phyloP scores from a whole-genome alignment of 2,113 vertebrate genomes.

The Clarias magur region DNA sequence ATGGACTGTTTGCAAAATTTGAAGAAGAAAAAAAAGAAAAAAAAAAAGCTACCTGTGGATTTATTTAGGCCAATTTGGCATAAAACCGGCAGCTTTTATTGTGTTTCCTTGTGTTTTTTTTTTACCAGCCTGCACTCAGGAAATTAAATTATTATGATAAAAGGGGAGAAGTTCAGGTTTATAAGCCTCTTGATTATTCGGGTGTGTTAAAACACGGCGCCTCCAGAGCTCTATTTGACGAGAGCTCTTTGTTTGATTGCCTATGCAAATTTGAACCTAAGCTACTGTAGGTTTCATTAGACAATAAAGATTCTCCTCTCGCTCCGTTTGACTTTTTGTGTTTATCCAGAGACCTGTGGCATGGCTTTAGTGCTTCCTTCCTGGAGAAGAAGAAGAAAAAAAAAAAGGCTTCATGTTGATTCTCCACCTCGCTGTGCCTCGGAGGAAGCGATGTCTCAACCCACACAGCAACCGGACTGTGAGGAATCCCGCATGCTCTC shows the following conservation, averaged over 20 bases:
- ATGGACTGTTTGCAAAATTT: neutral
- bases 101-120: neutral
- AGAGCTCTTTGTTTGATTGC: neutral
- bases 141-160: neutral
- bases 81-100: neutral
- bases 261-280: neutral
- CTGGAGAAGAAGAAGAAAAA: neutral
- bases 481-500: slow-evolving; percentile 40
- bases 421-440: slow-evolving; percentile 40
- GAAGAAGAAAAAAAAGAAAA: neutral
- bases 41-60: neutral
- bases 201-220: neutral
- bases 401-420: neutral
- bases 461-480: slow-evolving; percentile 39
- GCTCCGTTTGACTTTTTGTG: neutral
- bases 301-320: neutral
- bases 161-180: neutral
- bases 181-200: neutral
- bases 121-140: neutral
- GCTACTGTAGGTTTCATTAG: neutral
- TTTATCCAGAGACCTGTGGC: neutral
- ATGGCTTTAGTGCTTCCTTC: neutral
- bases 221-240: neutral
- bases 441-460: slow-evolving; percentile 40
- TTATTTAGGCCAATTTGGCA: neutral